phyloP scores from a whole-genome alignment of 2,113 vertebrate genomes.

The Erpornis zantholeuca region DNA sequence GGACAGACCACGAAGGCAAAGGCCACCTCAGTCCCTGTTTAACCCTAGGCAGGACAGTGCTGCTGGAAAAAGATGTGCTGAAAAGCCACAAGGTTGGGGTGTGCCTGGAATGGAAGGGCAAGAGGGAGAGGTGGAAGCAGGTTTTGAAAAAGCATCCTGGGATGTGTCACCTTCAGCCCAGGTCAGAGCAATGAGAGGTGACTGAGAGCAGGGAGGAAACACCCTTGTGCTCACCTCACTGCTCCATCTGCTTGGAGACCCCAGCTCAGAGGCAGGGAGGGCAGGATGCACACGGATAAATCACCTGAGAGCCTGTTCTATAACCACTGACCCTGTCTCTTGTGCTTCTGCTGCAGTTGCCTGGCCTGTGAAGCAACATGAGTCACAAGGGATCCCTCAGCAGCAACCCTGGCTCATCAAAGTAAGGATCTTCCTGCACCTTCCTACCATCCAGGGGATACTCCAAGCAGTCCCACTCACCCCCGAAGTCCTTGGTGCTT shows the following conservation, averaged over 20 bases:
- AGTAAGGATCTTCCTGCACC: constrained; percentile 48
- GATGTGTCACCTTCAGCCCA: not conserved
- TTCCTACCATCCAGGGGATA: not conserved
- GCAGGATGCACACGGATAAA: accelerated
- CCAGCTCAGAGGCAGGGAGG: not conserved
- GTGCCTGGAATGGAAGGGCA: not conserved
- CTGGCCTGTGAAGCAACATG: constrained; percentile 34
- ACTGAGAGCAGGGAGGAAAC: not conserved
- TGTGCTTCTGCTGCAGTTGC: constrained; percentile 53
- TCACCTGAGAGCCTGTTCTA: not conserved
- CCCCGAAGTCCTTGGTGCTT: not conserved
- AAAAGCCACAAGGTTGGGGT: not conserved
- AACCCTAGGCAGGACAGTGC: not conserved
- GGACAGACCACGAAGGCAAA: not conserved
- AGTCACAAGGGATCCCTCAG: constrained; percentile 63
- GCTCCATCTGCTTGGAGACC: not conserved
- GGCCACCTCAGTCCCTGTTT: not conserved
- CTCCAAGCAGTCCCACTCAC: not conserved
- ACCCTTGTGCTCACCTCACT: not conserved
- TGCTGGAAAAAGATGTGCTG: not conserved
- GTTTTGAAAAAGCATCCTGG: not conserved
- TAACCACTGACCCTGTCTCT: not conserved
- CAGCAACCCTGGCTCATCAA: constrained; percentile 45
- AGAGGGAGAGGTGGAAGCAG: not conserved
- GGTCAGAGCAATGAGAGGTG: not conserved